Evolutionary conservation across 2,113 vertebrate species (phyloP).

Genomic region (Dasypus novemcinctus): DNA sequence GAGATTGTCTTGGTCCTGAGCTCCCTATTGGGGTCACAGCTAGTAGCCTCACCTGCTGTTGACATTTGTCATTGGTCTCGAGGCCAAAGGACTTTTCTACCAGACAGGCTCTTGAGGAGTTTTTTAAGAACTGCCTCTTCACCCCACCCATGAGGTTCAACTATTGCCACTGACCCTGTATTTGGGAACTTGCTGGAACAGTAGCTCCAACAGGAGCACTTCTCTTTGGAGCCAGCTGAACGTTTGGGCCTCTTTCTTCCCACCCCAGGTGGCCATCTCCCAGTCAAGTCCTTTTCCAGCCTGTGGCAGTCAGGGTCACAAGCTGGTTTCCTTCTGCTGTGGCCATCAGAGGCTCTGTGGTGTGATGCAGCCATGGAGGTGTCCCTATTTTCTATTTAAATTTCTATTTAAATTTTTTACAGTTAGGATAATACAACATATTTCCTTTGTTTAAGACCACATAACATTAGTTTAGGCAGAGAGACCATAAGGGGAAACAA

Average conservation of each 20-base stretch:
- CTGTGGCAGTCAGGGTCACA: neutral
- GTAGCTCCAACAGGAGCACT: neutral
- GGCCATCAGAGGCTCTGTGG: neutral
- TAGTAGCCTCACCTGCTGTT: neutral
- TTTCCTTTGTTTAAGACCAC: neutral
- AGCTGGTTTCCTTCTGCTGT: neutral
- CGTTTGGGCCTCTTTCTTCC: neutral
- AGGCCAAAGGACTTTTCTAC: neutral
- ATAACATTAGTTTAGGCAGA: neutral
- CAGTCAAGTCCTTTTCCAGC: neutral
- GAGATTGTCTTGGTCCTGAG: neutral
- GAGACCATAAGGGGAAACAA: neutral
- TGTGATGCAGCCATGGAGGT: neutral
- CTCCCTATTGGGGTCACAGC: accelerated
- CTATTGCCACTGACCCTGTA: neutral
- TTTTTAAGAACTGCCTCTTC: neutral
- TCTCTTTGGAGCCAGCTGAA: neutral
- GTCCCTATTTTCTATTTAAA: neutral
- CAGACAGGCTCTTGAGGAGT: neutral
- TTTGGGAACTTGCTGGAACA: neutral
- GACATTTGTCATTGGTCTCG: neutral
- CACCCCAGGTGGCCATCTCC: neutral
- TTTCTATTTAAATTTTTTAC: no score
- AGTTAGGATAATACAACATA: neutral
- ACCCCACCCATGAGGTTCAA: neutral